These are phyloP conservation scores for Lordiphosa collinella DNA, from an alignment of 1,140 invertebrate species.

Conservation along the genomic window DNA sequence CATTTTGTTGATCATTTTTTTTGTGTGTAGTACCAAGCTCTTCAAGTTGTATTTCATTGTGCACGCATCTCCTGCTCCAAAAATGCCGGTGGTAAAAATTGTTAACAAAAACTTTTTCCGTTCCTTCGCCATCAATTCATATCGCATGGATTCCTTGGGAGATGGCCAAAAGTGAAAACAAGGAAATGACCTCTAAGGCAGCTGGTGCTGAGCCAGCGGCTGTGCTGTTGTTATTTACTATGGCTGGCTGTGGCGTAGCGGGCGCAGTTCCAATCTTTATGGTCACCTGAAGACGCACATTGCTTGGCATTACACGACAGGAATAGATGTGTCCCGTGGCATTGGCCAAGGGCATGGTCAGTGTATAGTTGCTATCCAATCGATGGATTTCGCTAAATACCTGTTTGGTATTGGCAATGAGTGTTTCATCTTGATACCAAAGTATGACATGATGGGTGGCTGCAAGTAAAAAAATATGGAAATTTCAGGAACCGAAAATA, in stretches of 20 bases:
- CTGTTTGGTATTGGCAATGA: slow-evolving; percentile 26
- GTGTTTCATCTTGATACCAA: slow-evolving; percentile 41
- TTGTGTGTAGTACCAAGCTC: no score
- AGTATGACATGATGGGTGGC: slow-evolving; percentile 45
- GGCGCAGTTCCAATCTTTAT: slow-evolving; percentile 37
- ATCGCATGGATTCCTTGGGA: no score
- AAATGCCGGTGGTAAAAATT: no score
- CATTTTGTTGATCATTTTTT: no score
- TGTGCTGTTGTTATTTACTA: not conserved
- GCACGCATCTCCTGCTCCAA: no score
- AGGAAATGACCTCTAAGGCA: no score
- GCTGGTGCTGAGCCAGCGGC: not conserved
- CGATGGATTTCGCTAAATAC: slow-evolving; percentile 21
- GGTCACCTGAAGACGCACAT: slow-evolving; percentile 33
- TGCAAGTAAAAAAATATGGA: slow-evolving; percentile 5
- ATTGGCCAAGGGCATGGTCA: slow-evolving; percentile 42
- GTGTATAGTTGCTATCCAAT: slow-evolving; percentile 40
- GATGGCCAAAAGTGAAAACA: no score
- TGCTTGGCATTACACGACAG: slow-evolving; percentile 28
- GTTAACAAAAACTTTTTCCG: no score
- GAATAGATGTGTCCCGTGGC: slow-evolving; percentile 37
- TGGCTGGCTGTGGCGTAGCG: slow-evolving; percentile 16
- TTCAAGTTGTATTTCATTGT: no score
- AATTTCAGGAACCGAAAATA: not conserved
- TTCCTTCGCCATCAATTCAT: no score